phyloP scores from a whole-genome alignment of 2,113 vertebrate species.

The Cricetomys ansorgei region DNA sequence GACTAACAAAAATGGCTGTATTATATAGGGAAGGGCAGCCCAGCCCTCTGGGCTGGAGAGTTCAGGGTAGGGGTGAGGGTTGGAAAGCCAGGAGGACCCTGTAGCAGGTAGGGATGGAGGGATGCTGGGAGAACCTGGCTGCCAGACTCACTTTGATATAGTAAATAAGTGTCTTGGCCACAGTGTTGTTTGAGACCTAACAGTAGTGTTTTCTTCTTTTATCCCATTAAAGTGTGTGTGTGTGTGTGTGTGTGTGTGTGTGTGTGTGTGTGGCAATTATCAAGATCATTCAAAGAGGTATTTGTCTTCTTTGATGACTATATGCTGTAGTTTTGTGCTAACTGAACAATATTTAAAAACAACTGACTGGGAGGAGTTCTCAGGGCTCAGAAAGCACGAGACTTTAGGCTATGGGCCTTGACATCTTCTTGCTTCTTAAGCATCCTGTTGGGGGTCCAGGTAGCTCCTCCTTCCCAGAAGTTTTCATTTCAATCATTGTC shows the following conservation, averaged over 20 bases:
- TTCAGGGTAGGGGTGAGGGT: too few species aligned
- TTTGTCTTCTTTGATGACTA: neutral
- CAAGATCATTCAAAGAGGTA: neutral
- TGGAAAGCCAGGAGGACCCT: too few species aligned
- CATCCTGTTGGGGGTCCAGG: neutral
- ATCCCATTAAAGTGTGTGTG: neutral
- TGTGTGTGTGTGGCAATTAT: too few species aligned
- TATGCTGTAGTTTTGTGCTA: neutral
- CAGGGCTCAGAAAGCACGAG: neutral
- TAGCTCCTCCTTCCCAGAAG: neutral
- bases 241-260: too few species aligned
- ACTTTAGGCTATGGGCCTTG: neutral
- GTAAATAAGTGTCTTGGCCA: too few species aligned
- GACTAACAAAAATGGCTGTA: too few species aligned
- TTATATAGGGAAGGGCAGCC: too few species aligned
- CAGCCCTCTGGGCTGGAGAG: too few species aligned
- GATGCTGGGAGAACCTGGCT: too few species aligned
- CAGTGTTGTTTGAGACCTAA: too few species aligned
- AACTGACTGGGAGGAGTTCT: neutral
- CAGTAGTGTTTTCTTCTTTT: neutral
- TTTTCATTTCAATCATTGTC: slow-evolving; percentile 11
- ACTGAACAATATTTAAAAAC: slow-evolving; percentile 21
- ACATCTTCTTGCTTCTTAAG: neutral
- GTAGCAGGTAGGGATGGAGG: too few species aligned
- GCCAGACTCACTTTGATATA: too few species aligned